Evolutionary conservation across 1,140 invertebrate species (phyloP), one percentile per base, ranked within the genome.

Genomic region (Delia radicum): DNA sequence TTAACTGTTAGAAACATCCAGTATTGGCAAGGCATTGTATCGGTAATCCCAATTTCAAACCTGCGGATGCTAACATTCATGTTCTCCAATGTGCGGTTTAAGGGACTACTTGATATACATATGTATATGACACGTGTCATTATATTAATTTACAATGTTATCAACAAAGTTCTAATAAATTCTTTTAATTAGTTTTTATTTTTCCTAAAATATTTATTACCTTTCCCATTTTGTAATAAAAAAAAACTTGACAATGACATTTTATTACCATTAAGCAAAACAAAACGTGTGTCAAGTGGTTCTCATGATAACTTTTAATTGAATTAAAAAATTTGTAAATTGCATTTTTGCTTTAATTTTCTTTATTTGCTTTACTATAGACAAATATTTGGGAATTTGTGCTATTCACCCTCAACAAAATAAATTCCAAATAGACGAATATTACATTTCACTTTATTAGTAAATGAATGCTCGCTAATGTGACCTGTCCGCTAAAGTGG

Each of bases 301-400:
- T 69, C 65, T 69, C 65, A 69, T 69, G 65, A 33, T 29, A 33
- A 69, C 6, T 10, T 69, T 69, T 69, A 69, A 69, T 69, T 69
- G 65, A 69, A 69, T 69, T 69, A 69, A 69, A 69, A n/a, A 21
- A 33, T 69, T 31, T 33, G 29, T 69, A 69, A 33, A 21, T 55
- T 55, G 18, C 21, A 55, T 55, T 55, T 55, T 55, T 55, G n/a
- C 18, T 55, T 55, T 55, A 55, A 15, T 42, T 55, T 55, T 55
- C 7, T 21, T 55, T 8, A 55, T 55, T 33, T 33, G 31, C 31
- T n/a, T 15, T 46, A 8, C 13, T 46, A 33, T 33, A 10, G 31
- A 33, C 10, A 33, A 33, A 8, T 42, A 42, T 42, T 42, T 42
- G 37, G n/a, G 12, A 42, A 42, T 42, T 42, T 42, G n/a, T 42